phyloP scores from a whole-genome alignment of 1,140 invertebrate species.

The Brachionus manjavacas region DNA sequence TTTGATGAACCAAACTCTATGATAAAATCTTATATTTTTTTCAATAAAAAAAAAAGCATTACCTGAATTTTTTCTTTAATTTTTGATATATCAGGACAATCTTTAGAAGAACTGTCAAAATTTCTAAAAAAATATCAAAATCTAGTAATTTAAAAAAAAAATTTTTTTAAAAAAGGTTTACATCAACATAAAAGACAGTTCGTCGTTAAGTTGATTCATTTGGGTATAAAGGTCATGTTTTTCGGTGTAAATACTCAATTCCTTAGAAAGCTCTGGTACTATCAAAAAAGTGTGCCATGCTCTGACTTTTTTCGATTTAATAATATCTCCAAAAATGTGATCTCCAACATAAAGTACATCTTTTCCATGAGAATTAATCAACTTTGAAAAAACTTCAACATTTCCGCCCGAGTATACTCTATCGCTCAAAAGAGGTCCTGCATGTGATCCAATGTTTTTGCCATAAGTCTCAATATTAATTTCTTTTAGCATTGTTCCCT shows the following conservation, averaged over 20 bases:
- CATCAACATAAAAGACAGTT: slow-evolving; percentile 26
- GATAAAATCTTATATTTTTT: too few relatives aligned
- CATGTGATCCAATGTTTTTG: slow-evolving; percentile 20
- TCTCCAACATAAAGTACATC: slow-evolving; percentile 92
- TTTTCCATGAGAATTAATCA: slow-evolving; percentile 94
- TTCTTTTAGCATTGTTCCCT: slow-evolving; percentile 89
- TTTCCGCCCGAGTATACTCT: slow-evolving; percentile 66
- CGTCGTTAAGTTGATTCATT: slow-evolving; percentile 74
- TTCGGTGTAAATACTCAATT: slow-evolving; percentile 94
- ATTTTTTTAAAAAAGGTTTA: background rate
- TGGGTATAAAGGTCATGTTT: slow-evolving; percentile 87
- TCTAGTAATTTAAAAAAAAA: background rate
- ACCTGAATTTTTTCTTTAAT: slow-evolving; percentile 40
- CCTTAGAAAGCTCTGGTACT: slow-evolving; percentile 92
- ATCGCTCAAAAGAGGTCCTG: slow-evolving; percentile 67
- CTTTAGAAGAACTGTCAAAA: slow-evolving; percentile 37
- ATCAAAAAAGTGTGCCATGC: slow-evolving; percentile 98
- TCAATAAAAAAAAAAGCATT: background rate
- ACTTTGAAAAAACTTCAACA: slow-evolving; percentile 90
- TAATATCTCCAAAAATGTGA: slow-evolving; percentile 96
- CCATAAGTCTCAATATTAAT: slow-evolving; percentile 67
- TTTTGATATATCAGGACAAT: slow-evolving; percentile 25
- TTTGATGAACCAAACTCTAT: slow-evolving; percentile 19
- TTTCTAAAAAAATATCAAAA: slow-evolving; percentile 7
- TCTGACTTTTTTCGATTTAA: slow-evolving; percentile 95